Evolutionary conservation across 2,888 invertebrate species (phyloP), one percentile per base, ranked within the genome.

Genomic region (Camponotus fellah): DNA sequence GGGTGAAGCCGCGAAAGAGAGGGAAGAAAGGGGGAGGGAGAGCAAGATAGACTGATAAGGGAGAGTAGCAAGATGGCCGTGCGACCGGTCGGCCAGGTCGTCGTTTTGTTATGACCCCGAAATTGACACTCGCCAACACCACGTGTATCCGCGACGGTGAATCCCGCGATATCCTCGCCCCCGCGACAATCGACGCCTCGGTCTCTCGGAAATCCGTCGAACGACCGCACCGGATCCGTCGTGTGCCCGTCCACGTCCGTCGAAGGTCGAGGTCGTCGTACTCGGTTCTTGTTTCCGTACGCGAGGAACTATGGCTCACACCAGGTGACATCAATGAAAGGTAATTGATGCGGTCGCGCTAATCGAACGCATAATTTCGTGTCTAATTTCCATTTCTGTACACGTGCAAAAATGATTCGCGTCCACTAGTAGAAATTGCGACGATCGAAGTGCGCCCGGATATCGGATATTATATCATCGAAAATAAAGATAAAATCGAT

Each of bases 251-350:
- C 43, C n/a, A 12, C 32, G 68, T 8, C 56, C 40, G 56, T 56
- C 77, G 82, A 76, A 83, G 71, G 34, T 49, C 66, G 77, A 53
- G 83, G 53, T 49, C 53, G 37, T 64, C 43, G 37, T 66, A 43
- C 71, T n/a, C 40, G 34, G 43, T 49, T 34, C 56, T 26, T 40
- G 76, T 62, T 87, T 68, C 72, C 58, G 72, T 74, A 26, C 12
- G 46, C 58, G 87, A 90, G 76, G 43, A 90, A 91, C 88, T 91
- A 94, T 94, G 94, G 93, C 93, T 90, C 91, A 87, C 88, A 84
- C 90, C 92, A 93, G 94, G 93, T 94, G 93, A 94, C 94, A 94
- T 86, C 87, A 83, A 88, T 92, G 91, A 88, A 92, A 93, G 92
- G 92, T 92, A 91, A 88, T 76, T 43, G 21, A 43, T n/a, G 40